phyloP scores from a whole-genome alignment of 2,888 invertebrate genomes.

The Zele albiditarsus region DNA sequence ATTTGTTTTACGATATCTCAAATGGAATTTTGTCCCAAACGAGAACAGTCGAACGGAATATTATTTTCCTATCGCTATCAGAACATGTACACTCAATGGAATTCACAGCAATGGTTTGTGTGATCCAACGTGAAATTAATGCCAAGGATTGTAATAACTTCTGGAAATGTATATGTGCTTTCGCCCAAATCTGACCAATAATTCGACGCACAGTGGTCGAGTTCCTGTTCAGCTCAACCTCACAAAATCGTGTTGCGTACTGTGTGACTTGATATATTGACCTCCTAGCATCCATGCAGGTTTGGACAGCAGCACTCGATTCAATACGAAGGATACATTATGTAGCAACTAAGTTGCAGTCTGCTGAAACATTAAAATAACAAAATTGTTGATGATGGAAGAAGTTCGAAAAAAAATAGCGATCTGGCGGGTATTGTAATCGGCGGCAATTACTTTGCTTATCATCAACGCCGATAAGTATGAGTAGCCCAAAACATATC shows the following conservation, averaged over 20 bases:
- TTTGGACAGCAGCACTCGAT: constrained; percentile 41
- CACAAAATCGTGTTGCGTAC: constrained; percentile 54
- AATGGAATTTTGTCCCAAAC: constrained; percentile 23
- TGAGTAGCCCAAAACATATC: constrained; percentile 41
- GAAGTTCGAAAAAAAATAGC: not conserved
- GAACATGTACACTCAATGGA: not conserved
- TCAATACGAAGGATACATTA: constrained; percentile 19
- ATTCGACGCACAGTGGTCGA: constrained; percentile 52
- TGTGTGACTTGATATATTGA: constrained; percentile 52
- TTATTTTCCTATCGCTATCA: constrained; percentile 23
- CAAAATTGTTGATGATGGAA: not conserved
- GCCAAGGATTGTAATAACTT: constrained; percentile 43
- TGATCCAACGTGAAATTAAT: constrained; percentile 39
- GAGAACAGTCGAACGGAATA: constrained; percentile 34
- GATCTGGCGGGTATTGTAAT: no score
- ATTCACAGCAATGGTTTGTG: constrained; percentile 30
- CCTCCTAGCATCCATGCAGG: constrained; percentile 51
- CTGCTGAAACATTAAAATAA: constrained; percentile 11
- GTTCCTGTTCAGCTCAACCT: constrained; percentile 50
- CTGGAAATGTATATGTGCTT: constrained; percentile 39
- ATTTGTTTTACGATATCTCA: no score
- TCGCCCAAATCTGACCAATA: constrained; percentile 40
- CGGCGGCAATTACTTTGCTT: no score
- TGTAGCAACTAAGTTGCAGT: not conserved
- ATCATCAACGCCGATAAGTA: constrained; percentile 44